Evolutionary conservation across 2,113 vertebrate genomes (phyloP), one percentile per base, ranked within the genome.

Genomic region (Daubentonia madagascariensis): DNA sequence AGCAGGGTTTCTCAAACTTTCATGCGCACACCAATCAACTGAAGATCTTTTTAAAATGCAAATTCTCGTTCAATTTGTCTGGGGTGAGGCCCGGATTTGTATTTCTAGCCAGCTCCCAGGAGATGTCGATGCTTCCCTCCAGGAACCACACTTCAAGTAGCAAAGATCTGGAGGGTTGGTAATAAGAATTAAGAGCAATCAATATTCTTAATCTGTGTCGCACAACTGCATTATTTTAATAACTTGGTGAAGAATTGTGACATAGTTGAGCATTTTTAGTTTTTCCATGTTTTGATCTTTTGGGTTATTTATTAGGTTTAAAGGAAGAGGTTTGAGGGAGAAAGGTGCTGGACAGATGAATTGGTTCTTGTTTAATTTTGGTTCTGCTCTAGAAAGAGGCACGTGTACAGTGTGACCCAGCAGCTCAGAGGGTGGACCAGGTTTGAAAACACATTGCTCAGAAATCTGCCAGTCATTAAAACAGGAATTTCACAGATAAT

Each of bases 401-500:
- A 8, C 25, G 1, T 11, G 17, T 35, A 43, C 70, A 35, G 2
- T 4, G 73, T 16, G 20, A 63, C 45, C 10, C 3, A 50, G 16
- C 57, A 93, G 50, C 91, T 45, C 0, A 0, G 18, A 45, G 43
- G 45, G 48, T 17, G 0, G 28, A 18, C 40, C 13, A 11, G 35
- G 43, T 32, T 48, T 88, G 40, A 37, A 96, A 89, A 76, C 35
- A 8, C 17, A 23, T 30, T 25, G 76, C 65, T 85, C 65, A 13
- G 73, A 96, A 95, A 87, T 35, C 91, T 93, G 59, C 86, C 17
- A 28, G 18, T 59, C 72, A 86, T 91, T 92, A 88, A 63, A 84
- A 30, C 61, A 43, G 91, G 83, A 63, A 91, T 94, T 93, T 91
- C 94, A 96, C 59, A 97, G 96, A 89, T 63, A 65, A 76, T 61